A percentile compares a stretch with the other conserved stretches of the same genome.
These are phyloP conservation scores for Distichodus sexfasciatus DNA, from an alignment of 2,797 vertebrate genomes.

Conservation along the genomic window DNA sequence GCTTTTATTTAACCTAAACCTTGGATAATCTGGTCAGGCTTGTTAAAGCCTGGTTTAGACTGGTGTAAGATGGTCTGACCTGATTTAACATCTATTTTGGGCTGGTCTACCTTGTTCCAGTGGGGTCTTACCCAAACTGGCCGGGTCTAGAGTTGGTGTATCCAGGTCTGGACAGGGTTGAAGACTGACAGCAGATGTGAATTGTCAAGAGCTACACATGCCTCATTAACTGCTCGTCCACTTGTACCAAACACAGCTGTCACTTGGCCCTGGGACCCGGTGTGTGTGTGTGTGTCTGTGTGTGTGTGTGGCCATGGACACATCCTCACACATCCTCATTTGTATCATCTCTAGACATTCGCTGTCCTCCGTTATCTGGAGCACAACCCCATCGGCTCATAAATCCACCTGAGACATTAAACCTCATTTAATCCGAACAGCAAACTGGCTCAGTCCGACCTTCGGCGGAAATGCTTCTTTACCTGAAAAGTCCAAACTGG, in stretches of 20 bases:
- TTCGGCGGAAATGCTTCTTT: too few species aligned
- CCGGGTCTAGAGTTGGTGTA: conserved; percentile 7
- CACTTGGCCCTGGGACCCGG: conserved; percentile 15
- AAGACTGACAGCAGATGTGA: conserved; percentile 59
- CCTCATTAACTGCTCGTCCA: conserved; percentile 56
- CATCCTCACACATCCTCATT: neutral
- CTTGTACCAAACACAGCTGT: conserved; percentile 49
- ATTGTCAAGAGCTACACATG: conserved; percentile 55
- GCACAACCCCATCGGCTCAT: neutral
- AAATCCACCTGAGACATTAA: neutral
- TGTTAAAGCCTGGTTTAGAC: too few species aligned
- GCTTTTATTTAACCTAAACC: too few species aligned
- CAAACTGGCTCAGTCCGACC: too few species aligned
- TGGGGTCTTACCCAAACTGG: too few species aligned
- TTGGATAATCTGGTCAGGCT: too few species aligned
- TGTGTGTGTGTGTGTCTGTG: conserved; percentile 25
- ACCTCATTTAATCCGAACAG: neutral
- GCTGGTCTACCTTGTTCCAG: too few species aligned
- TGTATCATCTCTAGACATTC: neutral
- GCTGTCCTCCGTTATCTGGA: neutral
- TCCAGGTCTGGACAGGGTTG: conserved; percentile 42
- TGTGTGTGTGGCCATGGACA: conserved; percentile 7
- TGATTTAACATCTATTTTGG: too few species aligned
- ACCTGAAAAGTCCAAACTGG: too few species aligned
- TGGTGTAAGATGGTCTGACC: too few species aligned